phyloP scores from a whole-genome alignment of 92 coral and sea anemone species.

The Isaurus tuberculatus region DNA sequence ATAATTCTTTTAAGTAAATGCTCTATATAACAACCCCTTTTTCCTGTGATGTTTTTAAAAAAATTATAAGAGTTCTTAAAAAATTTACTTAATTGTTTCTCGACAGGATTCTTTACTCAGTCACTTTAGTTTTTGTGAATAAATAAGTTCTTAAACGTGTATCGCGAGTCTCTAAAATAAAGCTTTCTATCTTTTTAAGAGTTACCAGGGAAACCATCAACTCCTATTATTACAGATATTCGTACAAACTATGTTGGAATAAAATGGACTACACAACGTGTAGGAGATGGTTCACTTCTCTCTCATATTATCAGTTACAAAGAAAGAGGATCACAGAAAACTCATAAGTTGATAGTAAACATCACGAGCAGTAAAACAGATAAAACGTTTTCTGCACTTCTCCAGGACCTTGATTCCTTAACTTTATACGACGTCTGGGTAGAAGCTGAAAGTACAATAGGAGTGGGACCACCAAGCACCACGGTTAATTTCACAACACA shows the following conservation, averaged over 20 bases:
- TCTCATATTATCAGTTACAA: not conserved
- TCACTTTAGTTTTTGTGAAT: too few relatives aligned
- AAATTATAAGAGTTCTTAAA: too few relatives aligned
- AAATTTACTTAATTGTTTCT: too few relatives aligned
- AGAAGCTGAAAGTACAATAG: not conserved
- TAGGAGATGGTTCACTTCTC: slow-evolving; percentile 4
- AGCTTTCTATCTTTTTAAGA: not conserved
- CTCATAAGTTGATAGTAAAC: not conserved
- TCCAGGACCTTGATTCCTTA: not conserved
- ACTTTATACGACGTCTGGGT: not conserved
- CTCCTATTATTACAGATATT: not conserved
- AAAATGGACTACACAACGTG: not conserved
- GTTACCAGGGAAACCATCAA: slow-evolving; percentile 14
- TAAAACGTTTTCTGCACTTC: not conserved
- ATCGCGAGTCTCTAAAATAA: too few relatives aligned
- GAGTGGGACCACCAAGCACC: not conserved
- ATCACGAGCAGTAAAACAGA: not conserved
- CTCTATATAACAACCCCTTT: too few relatives aligned
- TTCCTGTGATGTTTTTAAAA: too few relatives aligned
- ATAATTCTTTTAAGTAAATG: too few relatives aligned
- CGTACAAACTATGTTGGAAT: not conserved
- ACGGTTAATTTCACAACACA: not conserved
- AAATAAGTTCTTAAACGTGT: too few relatives aligned
- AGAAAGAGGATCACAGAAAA: not conserved
- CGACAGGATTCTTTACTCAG: too few relatives aligned